Percentiles rank a stretch among this genome's conserved stretches.
These are phyloP conservation scores for Atherix ibis DNA, from an alignment of 2,888 invertebrate genomes.

Conservation along the genomic window DNA sequence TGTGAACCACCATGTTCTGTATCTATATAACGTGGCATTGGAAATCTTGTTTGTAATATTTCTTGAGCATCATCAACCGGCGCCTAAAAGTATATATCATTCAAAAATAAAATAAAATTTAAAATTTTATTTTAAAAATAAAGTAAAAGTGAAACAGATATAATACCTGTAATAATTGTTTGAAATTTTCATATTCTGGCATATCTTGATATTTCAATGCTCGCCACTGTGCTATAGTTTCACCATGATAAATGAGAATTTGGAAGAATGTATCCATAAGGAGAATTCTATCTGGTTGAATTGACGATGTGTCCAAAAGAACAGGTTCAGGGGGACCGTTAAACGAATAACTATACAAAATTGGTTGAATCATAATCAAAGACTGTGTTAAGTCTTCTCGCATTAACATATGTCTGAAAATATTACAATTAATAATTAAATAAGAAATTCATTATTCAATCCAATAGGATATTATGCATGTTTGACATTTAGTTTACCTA, in stretches of 20 bases:
- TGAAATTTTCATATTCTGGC: conserved; percentile 95
- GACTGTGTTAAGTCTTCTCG: conserved; percentile 94
- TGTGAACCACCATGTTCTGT: conserved; percentile 99
- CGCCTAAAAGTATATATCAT: conserved; percentile 45
- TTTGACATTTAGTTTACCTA: conserved; percentile 38
- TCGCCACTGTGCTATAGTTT: conserved; percentile 97
- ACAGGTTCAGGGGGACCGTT: conserved; percentile 96
- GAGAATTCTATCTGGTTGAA: conserved; percentile 91
- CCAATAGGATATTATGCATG: conserved; percentile 1
- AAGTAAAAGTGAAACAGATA: not conserved
- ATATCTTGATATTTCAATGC: conserved; percentile 90
- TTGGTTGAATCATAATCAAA: conserved; percentile 98
- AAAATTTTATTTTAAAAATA: not conserved
- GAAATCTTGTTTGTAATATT: conserved; percentile 89
- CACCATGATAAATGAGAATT: conserved; percentile 97
- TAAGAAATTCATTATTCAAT: not conserved
- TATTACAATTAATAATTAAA: conserved; percentile 7
- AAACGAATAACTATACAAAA: conserved; percentile 96
- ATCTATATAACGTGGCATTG: conserved; percentile 97
- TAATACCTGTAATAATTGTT: conserved; percentile 54
- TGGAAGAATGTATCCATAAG: conserved; percentile 99
- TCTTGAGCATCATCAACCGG: conserved; percentile 96
- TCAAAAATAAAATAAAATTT: not conserved
- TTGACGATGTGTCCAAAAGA: conserved; percentile 89
- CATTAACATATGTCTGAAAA: conserved; percentile 80